Percentiles rank a stretch among this genome's conserved stretches.
These are phyloP conservation scores for Buphagus erythrorhynchus DNA, from an alignment of 2,797 vertebrate genomes.

Conservation along the genomic window DNA sequence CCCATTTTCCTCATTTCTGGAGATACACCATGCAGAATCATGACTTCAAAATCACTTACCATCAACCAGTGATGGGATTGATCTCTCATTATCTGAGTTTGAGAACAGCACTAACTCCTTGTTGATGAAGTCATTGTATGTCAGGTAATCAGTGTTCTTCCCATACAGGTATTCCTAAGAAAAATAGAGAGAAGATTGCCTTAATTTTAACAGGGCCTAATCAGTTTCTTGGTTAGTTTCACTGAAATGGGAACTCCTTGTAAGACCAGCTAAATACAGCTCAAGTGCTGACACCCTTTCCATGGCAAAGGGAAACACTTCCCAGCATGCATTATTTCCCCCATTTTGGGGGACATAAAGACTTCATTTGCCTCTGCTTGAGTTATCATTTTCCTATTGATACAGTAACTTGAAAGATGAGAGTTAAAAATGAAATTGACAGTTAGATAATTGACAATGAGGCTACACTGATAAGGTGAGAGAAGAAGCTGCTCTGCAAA, in stretches of 20 bases:
- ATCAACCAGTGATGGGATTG: constrained; percentile 93
- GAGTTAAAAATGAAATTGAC: not conserved
- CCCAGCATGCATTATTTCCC: not conserved
- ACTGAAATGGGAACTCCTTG: not conserved
- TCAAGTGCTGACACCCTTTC: not conserved
- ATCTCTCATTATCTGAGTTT: constrained; percentile 97
- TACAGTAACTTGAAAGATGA: not conserved
- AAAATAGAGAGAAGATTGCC: not conserved
- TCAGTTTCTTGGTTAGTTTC: not conserved
- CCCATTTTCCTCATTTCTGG: not conserved
- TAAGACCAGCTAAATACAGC: not conserved
- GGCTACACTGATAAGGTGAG: not conserved
- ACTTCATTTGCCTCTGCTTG: not conserved
- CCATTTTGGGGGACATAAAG: not conserved
- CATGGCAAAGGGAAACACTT: not conserved
- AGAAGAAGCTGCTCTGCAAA: not conserved
- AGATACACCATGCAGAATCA: not conserved
- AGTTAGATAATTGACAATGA: not conserved
- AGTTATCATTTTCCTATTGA: not conserved
- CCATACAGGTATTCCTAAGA: constrained; percentile 93
- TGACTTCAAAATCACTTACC: constrained; percentile 77
- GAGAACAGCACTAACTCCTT: constrained; percentile 97
- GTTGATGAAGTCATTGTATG: constrained; percentile 96
- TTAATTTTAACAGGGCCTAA: not conserved
- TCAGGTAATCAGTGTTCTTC: constrained; percentile 85